Evolutionary conservation across 2,113 vertebrate species (phyloP), one percentile per base, ranked within the genome.

Genomic region (Ammodramus savannarum): DNA sequence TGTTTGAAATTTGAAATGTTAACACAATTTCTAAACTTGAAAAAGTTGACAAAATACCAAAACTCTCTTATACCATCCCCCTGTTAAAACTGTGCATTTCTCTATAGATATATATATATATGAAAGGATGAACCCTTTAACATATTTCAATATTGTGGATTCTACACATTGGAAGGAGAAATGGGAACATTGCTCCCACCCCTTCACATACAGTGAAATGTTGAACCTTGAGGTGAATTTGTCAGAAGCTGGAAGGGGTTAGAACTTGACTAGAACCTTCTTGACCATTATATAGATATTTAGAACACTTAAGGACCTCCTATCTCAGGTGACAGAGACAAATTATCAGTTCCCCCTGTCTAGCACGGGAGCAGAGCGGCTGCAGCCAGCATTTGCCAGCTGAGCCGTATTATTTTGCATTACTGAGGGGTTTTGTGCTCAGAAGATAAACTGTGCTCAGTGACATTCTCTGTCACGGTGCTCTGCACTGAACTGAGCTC

Each of bases 381-480:
- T 46, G 55, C 72, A 90, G 90, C 67, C 74, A 83, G 82, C 52
- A 3, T 61, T 72, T 75, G 66, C 80, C 93, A 79, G n/a, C 41
- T 44, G 58, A 92, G 51, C 54, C 11, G 4, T 67, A 41, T 38
- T 87, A 55, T 58, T 94, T 29, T 91, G 77, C 66, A n/a, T 89
- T 76, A 69, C 77, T 51, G 65, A 82, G 48, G 25, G 62, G 32
- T 2, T 83, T 89, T 79, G 77, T 89, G 66, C 18, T 92, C 84
- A 39, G 36, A n/a, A 19, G 44, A 91, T 72, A 87, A 92, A 85
- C 87, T 61, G n/a, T 72, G 73, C 69, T 67, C 73, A 44, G 57
- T 78, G 89, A 68, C 93, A 75, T 89, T 92, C 89, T 46, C 77
- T 78, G 77, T 55, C 77, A 66, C 26, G 77, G 69, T 81, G 44